Base-by-base conservation (phyloP, 2,888 invertebrate genomes). In the Acanthacorydalis orientalis region DNA sequence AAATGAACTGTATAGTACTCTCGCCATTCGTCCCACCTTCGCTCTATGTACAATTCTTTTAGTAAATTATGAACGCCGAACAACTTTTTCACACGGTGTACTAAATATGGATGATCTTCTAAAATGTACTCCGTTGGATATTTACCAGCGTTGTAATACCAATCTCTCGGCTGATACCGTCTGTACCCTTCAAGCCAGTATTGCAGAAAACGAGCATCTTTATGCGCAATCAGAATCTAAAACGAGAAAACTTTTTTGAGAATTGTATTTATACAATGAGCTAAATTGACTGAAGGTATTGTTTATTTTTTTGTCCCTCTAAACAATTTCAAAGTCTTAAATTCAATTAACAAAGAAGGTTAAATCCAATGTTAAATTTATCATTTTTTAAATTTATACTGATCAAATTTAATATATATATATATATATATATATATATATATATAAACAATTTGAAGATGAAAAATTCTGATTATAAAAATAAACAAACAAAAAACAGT, bases 121-220 rank as follows among this genome's bases (percentile, higher is more conserved):
- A 67, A 55, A 34, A 67, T 58, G 41, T 55, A 55, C 47, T 59
- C 53, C 0, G 65, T 64, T 2, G 67, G 66, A 31, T 58, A 53
- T 45, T 64, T 59, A 6, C 65, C 67, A 9, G 65, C 66, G 55
- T 67, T 67, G 51, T 64, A 65, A 51, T 67, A 67, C 62, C 63
- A 62, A 33, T 53, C 52, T 38, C 54, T 45, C n/a, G 61, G 59
- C 37, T 54, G 54, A 51, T 66, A 66, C 11, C 53, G 51, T 38
- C 53, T 55, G 51, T 66, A 66, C 12, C 64, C 59, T 14, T 60
- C 53, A 34, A 61, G 51, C 64, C 64, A 66, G 1, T 57, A 49
- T 43, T 51, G 50, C 10, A 64, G 52, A 53, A 65, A 63, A 38
- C 61, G 53, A 0, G 65, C 63, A 49, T 61, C 54, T 51, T 57